phyloP scores from a whole-genome alignment of 2,797 vertebrate species.

The Eremophila alpestris region DNA sequence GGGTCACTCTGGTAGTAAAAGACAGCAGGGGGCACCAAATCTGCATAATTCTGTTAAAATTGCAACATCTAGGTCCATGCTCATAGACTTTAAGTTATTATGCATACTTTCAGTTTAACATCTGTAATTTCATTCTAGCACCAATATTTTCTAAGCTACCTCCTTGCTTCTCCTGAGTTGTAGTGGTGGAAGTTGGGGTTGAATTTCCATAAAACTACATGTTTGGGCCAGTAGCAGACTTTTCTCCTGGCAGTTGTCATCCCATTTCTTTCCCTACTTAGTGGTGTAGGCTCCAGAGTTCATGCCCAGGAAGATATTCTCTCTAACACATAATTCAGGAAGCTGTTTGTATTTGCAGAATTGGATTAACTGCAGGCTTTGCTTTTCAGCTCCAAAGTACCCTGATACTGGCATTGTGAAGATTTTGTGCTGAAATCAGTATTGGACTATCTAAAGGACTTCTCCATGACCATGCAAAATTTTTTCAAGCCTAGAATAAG shows the following conservation, averaged over 20 bases:
- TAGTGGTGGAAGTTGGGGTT: not conserved
- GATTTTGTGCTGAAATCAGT: not conserved
- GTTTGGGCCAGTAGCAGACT: not conserved
- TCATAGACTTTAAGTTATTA: not conserved
- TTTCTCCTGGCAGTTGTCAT: not conserved
- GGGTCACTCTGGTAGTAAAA: not conserved
- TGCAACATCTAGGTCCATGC: not conserved
- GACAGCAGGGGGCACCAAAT: constrained; percentile 79
- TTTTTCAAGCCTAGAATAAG: not conserved
- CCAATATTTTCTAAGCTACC: not conserved
- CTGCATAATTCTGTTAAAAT: constrained; percentile 46
- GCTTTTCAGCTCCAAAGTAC: not conserved
- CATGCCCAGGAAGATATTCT: not conserved
- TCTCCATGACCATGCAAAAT: not conserved
- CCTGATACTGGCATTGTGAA: not conserved
- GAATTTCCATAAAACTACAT: not conserved
- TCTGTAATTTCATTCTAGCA: not conserved
- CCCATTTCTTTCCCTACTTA: not conserved
- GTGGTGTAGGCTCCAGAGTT: not conserved
- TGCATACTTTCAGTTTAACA: not conserved
- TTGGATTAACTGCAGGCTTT: not conserved
- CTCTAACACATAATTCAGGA: not conserved
- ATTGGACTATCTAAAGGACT: not conserved
- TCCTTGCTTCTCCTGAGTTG: not conserved
- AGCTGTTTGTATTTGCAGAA: not conserved